Evolutionary conservation across 1,140 invertebrate genomes (phyloP), one percentile per base, ranked within the genome.

Genomic region (Zaprionus tsacasi): DNA sequence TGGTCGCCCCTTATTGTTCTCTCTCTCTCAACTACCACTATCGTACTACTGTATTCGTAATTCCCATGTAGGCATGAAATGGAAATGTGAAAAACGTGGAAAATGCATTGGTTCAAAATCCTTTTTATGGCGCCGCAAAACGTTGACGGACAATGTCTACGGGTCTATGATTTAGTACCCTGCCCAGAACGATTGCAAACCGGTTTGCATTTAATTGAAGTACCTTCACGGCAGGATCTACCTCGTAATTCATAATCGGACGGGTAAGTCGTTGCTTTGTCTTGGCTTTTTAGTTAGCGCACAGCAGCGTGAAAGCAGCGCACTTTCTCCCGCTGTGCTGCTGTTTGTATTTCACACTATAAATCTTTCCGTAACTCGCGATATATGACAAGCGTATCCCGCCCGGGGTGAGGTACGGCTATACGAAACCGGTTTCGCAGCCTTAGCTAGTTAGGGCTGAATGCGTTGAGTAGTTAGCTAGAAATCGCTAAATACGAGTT

Each of bases 271-370:
- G 48, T 72, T 61, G 57, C 73, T 75, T 88, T 88, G 77, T 88
- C 82, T 88, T 67, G 54, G 50, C 65, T 21, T 38, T 15, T 15
- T 35, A 40, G 40, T 25, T 30, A 30, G 27, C 27, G 50, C 67
- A 85, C 82, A 21, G 21, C 33, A 40, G 56, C 54, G 69, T 59
- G 69, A 72, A 68, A 73, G 48, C 64, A 12, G 25, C 25, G 50
- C 67, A 85, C 82, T 87, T 74, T 82, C 83, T 79, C 76, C 13
- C n/a, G 35, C 52, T 60, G 36, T 17, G 21, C 64, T 21, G 2
- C 21, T 88, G 61, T 88, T 87, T 87, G 70, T 64, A 48, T 65
- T 87, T 87, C 83, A 72, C 83, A 87, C 70, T 70, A 87, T 87
- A 87, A 87, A 87, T 87, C 83, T 78, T 72, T 3, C 55, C 43